These are phyloP conservation scores for Eunapius fragilis DNA, from an alignment of 37 sponge, comb jelly and placozoan species.

Conservation along the genomic window DNA sequence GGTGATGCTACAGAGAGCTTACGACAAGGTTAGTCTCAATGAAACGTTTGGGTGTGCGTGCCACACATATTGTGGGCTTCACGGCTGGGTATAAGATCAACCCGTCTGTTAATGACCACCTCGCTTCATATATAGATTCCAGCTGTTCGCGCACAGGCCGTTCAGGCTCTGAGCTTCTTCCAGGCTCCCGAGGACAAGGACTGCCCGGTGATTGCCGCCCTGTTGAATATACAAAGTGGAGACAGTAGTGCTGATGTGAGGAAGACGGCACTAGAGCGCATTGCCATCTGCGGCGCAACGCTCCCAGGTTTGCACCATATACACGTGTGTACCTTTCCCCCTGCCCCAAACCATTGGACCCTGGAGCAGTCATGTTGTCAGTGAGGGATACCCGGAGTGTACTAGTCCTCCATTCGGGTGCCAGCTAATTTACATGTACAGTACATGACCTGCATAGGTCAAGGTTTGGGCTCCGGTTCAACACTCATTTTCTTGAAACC, in stretches of 20 bases:
- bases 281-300: conserved; percentile 18
- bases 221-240: conserved; percentile 23
- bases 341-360: too few relatives aligned
- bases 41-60: too few relatives aligned
- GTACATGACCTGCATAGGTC: too few relatives aligned
- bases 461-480: too few relatives aligned
- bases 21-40: conserved; percentile 61
- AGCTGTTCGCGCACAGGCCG: conserved; percentile 60
- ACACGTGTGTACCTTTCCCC: background rate
- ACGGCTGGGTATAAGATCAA: too few relatives aligned
- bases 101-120: too few relatives aligned
- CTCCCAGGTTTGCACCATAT: conserved; percentile 12
- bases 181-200: conserved; percentile 53
- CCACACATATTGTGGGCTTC: too few relatives aligned
- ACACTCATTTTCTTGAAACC: too few relatives aligned
- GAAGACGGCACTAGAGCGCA: conserved; percentile 30
- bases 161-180: conserved; percentile 36
- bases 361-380: too few relatives aligned
- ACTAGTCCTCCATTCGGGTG: too few relatives aligned
- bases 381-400: too few relatives aligned
- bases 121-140: conserved; percentile 25
- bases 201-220: conserved; percentile 30
- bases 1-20: conserved; percentile 51
- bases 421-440: too few relatives aligned
- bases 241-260: conserved; percentile 77